Evolutionary conservation across 2,113 vertebrate species (phyloP).

Genomic region (Gobio gobio): DNA sequence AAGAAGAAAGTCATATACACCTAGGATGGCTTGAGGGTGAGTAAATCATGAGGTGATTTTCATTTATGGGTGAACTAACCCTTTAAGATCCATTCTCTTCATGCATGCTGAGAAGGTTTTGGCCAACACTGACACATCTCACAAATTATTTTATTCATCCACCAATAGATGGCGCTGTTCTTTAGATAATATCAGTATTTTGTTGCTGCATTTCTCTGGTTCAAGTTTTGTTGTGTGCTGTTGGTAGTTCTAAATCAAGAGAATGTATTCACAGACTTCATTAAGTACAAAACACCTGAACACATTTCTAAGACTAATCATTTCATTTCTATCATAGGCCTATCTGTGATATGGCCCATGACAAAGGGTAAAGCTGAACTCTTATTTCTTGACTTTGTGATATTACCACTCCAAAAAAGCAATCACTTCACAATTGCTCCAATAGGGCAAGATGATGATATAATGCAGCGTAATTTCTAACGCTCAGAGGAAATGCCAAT

Average conservation of each 20-base stretch:
- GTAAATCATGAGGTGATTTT: no score
- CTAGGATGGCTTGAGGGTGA: no score
- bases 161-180: slow-evolving; percentile 50
- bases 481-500: slow-evolving; percentile 18
- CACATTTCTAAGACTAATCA: neutral
- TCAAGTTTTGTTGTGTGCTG: neutral
- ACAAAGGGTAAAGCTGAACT: neutral
- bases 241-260: neutral
- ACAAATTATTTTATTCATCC: neutral
- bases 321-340: neutral
- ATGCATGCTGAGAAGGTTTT: neutral
- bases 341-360: neutral
- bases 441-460: slow-evolving; percentile 14
- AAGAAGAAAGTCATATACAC: no score
- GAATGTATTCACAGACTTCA: neutral
- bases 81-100: neutral
- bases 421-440: slow-evolving; percentile 28
- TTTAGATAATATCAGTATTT: slow-evolving; percentile 16
- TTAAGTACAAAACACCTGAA: neutral
- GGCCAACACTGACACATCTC: neutral
- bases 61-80: no score
- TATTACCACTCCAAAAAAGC: slow-evolving; percentile 18
- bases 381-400: slow-evolving; percentile 23
- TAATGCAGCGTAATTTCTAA: neutral
- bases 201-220: neutral